Conservation (phyloP, 2,113 vertebrate species). For the Vimba vimba region DNA sequence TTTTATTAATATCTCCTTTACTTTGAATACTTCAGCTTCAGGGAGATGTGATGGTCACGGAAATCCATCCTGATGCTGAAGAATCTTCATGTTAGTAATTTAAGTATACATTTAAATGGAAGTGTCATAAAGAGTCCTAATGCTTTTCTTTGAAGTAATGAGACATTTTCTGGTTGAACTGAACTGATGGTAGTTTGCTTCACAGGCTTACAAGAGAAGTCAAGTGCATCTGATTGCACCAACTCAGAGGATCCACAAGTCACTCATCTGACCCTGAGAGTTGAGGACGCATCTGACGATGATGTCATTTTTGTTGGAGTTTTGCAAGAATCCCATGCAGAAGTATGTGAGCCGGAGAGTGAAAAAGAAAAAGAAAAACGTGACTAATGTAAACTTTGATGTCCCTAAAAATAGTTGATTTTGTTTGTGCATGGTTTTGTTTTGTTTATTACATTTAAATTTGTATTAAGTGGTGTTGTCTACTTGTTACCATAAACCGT, state of each 20-base stretch:
- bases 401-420: neutral
- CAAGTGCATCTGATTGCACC: neutral
- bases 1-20: neutral
- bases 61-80: neutral
- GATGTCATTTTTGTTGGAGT: constrained; percentile 56
- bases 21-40: constrained; percentile 27
- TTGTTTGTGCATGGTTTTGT: neutral
- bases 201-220: constrained; percentile 12
- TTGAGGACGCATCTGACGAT: constrained; percentile 49
- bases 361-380: constrained; percentile 2
- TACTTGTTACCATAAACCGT: neutral
- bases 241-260: constrained; percentile 53
- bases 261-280: constrained; percentile 60
- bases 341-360: neutral
- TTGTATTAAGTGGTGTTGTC: neutral
- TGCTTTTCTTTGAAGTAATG: neutral
- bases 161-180: neutral
- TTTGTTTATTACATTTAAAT: neutral
- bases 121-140: neutral
- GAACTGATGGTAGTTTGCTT: neutral
- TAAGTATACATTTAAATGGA: neutral
- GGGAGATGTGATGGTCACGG: neutral
- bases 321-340: neutral
- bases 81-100: constrained; percentile 57
- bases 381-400: constrained; percentile 15